Percentiles rank a stretch among this genome's conserved stretches.
These are phyloP conservation scores for Platygyra sinensis DNA, from an alignment of 64 coral and sea anemone genomes.

Conservation along the genomic window DNA sequence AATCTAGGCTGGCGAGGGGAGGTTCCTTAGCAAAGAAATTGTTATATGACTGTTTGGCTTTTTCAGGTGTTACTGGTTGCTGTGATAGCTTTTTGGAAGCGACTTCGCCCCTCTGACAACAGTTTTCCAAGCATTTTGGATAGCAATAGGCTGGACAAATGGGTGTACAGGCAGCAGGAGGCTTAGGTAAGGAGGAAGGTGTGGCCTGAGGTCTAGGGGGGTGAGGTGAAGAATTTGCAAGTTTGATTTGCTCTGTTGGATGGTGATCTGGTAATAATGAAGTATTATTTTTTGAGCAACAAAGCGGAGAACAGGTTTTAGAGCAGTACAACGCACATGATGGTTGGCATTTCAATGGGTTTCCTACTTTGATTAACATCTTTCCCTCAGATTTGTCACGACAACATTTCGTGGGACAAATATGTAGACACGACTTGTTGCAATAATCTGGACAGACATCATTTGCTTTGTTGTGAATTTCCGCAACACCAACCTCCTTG, in stretches of 20 bases:
- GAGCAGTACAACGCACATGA: conserved; percentile 24
- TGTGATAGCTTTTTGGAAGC: not conserved
- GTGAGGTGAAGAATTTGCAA: not conserved
- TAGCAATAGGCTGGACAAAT: conserved; percentile 33
- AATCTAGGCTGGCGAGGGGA: not conserved
- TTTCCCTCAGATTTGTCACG: not conserved
- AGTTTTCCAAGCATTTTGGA: conserved; percentile 15
- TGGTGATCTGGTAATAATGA: not conserved
- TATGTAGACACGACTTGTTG: conserved; percentile 9
- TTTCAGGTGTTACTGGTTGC: not conserved
- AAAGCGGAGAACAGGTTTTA: conserved; percentile 5
- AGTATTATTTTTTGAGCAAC: not conserved
- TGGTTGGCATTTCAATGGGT: not conserved
- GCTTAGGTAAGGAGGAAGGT: not conserved
- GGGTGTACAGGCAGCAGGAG: not conserved
- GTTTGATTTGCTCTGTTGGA: not conserved
- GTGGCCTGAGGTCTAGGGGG: not conserved
- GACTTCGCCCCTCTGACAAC: conserved; percentile 16
- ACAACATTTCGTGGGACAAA: conserved; percentile 38
- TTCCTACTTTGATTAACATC: not conserved
- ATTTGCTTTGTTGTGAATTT: not conserved
- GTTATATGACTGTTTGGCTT: conserved; percentile 22
- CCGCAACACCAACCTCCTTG: conserved; percentile 7
- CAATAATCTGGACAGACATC: not conserved
- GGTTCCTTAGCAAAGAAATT: conserved; percentile 33